A percentile compares a stretch with the other conserved stretches of the same genome.
Conservation (phyloP, 2,888 invertebrate species). For the Pocota personata region DNA sequence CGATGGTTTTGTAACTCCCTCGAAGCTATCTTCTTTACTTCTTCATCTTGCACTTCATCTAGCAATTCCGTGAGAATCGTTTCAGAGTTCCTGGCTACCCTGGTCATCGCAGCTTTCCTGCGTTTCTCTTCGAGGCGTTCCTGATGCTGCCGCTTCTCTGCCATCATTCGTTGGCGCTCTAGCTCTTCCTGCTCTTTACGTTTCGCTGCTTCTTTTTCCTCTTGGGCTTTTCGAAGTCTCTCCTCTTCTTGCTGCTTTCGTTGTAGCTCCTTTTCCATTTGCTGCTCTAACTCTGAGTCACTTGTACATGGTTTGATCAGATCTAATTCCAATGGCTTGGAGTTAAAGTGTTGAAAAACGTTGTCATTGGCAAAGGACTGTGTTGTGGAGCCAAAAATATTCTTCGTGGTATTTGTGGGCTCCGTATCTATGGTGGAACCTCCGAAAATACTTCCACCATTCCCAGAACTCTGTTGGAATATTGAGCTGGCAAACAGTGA, state of each 20-base stretch:
- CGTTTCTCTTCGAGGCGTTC: slow-evolving; percentile 35
- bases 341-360: slow-evolving; percentile 74
- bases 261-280: slow-evolving; percentile 35
- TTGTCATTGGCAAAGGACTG: slow-evolving; percentile 55
- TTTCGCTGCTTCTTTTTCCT: slow-evolving; percentile 71
- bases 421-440: slow-evolving; percentile 61
- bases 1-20: slow-evolving; percentile 76
- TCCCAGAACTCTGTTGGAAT: slow-evolving; percentile 6
- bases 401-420: neutral
- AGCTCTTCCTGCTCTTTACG: slow-evolving; percentile 57
- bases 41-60: slow-evolving; percentile 63
- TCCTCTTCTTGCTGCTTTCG: slow-evolving; percentile 75
- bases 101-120: neutral
- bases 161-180: slow-evolving; percentile 15
- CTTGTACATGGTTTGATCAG: neutral
- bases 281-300: neutral
- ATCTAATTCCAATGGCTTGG: slow-evolving; percentile 23
- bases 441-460: slow-evolving; percentile 60
- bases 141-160: slow-evolving; percentile 16
- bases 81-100: slow-evolving; percentile 17
- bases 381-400: slow-evolving; percentile 37
- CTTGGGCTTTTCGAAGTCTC: slow-evolving; percentile 75
- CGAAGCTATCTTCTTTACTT: slow-evolving; percentile 76
- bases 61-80: slow-evolving; percentile 45
- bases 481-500: slow-evolving; percentile 38